Evolutionary conservation across 2,113 vertebrate species (phyloP), one percentile per base, ranked within the genome.

Genomic region (Ciconia stormi): DNA sequence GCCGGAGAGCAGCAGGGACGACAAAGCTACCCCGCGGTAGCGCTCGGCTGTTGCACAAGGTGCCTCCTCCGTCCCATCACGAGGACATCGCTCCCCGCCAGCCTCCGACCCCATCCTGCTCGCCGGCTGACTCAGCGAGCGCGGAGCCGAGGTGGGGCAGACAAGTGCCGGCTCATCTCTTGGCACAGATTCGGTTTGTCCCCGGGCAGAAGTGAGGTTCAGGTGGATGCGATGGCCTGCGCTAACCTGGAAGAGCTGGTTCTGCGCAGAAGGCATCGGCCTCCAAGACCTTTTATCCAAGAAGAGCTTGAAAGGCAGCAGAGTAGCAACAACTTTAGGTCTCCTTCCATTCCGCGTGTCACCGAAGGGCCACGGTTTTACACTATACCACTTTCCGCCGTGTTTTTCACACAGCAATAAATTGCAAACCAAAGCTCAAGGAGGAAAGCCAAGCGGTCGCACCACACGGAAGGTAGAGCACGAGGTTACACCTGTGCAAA

Each of bases 271-370:
- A 9, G 2, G n/a, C 6, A 8, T 29, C 34, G 0, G 1, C 9
- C n/a, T 13, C 36, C 73, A 5, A 38, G 47, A 2, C 10, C 11
- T 47, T 40, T 18, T 5, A 3, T 42, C n/a, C 32, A 4, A 9
- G 32, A 19, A 3, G 18, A 77, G 47, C 14, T 9, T 4, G 1
- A 15, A 13, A 8, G 73, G 47, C 1, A 0, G 29, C 52, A 13
- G 32, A 34, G 27, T 6, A 25, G 34, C 19, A 1, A 9, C 0
- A 13, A 0, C 6, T 6, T 0, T 0, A 7, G 38, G 22, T 9
- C 23, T n/a, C 15, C 53, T 16, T 22, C 38, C 10, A 0, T 9
- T 10, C 7, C 0, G 0, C 1, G 4, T 0, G 6, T 17, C 3
- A 1, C 2, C 1, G 9, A 29, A 26, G 46, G 0, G 5, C 19